phyloP scores from a whole-genome alignment of 2,113 vertebrate genomes.

The Phoxinus phoxinus region DNA sequence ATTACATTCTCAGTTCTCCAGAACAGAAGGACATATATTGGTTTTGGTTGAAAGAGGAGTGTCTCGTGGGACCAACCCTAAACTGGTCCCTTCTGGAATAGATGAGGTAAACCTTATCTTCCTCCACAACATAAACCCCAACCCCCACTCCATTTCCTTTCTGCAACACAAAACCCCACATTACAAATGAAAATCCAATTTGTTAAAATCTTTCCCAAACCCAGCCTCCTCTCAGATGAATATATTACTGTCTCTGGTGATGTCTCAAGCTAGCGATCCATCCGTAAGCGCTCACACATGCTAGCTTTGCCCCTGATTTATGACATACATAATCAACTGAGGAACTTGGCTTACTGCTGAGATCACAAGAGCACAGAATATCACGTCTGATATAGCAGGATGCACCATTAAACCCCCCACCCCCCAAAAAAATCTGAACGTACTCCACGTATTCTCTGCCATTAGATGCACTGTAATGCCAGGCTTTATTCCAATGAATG shows the following conservation, averaged over 20 bases:
- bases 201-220: conserved; percentile 30
- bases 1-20: conserved; percentile 24
- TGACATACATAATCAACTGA: conserved; percentile 40
- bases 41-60: conserved; percentile 15
- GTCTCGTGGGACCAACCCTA: conserved; percentile 18
- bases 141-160: conserved; percentile 13
- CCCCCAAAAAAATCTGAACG: neutral
- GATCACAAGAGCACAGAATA: conserved; percentile 39
- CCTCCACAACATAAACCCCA: conserved; percentile 1
- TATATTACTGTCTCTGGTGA: conserved; percentile 40
- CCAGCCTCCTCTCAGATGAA: conserved; percentile 15
- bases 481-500: neutral
- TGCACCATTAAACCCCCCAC: neutral
- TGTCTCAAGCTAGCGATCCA: conserved; percentile 31
- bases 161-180: conserved; percentile 24
- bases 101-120: conserved; percentile 35
- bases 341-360: conserved; percentile 25
- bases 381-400: conserved; percentile 11
- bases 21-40: conserved; percentile 32
- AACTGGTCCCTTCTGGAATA: conserved; percentile 19
- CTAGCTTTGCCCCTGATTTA: conserved; percentile 11
- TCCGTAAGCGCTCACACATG: conserved; percentile 9
- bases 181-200: conserved; percentile 44
- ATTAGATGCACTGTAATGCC: conserved; percentile 17
- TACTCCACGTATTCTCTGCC: neutral